Conservation (phyloP, 2,888 invertebrate genomes). For the Griposia aprilina region DNA sequence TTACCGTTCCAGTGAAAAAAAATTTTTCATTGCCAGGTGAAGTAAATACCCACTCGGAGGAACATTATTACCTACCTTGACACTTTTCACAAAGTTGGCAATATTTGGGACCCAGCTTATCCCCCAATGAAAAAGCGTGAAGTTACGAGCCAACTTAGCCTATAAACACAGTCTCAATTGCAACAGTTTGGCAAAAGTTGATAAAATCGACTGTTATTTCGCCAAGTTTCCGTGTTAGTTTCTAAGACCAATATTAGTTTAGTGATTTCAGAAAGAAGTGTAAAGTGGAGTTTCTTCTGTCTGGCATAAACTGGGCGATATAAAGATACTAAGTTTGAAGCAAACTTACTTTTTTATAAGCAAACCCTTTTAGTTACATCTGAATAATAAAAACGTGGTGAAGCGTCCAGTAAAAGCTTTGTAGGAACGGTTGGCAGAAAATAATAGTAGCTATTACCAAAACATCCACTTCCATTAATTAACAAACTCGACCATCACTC, state of each 20-base stretch:
- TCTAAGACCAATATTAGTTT: slow-evolving; percentile 50
- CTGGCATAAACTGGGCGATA: slow-evolving; percentile 6
- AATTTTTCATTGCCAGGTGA: neutral
- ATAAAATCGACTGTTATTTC: slow-evolving; percentile 63
- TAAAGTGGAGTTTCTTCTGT: slow-evolving; percentile 34
- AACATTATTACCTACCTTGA: slow-evolving; percentile 33
- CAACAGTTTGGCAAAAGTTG: slow-evolving; percentile 65
- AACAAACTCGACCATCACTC: slow-evolving; percentile 1
- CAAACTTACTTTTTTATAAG: neutral
- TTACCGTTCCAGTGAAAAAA: neutral
- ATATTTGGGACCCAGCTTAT: slow-evolving; percentile 48
- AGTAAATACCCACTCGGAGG: slow-evolving; percentile 18
- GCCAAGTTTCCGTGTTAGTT: slow-evolving; percentile 55
- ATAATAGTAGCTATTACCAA: slow-evolving; percentile 3
- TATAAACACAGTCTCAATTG: slow-evolving; percentile 67
- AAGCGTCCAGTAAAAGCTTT: neutral
- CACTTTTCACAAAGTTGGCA: slow-evolving; percentile 43
- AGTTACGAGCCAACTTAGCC: slow-evolving; percentile 60
- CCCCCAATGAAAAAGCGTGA: slow-evolving; percentile 52
- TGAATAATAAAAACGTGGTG: neutral
- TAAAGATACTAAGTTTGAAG: neutral
- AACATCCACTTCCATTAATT: slow-evolving; percentile 10
- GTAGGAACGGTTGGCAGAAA: neutral
- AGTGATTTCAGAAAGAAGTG: slow-evolving; percentile 35
- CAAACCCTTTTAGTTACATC: neutral